A percentile compares a stretch with the other conserved stretches of the same genome.
phyloP scores from a whole-genome alignment of 2,113 vertebrate genomes.

The Triplophysa rosa region DNA sequence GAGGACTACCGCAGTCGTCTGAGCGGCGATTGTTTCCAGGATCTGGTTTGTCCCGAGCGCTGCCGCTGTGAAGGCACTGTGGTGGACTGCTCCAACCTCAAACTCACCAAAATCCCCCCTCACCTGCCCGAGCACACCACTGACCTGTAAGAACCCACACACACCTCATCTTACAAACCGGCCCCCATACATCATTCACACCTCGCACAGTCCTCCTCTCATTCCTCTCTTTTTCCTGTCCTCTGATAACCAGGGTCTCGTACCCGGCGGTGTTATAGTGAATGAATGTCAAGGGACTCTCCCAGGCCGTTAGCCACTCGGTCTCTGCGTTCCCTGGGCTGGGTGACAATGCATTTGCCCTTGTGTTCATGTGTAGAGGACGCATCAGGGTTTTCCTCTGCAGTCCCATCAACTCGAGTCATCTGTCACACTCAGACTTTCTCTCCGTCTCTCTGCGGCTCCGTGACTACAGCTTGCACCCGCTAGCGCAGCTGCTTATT shows the following conservation, averaged over 20 bases:
- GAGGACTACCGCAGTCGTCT: constrained; percentile 93
- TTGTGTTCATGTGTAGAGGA: constrained; percentile 66
- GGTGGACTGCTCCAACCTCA: constrained; percentile 96
- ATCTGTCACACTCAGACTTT: constrained; percentile 45
- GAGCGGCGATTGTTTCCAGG: constrained; percentile 92
- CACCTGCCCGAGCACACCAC: constrained; percentile 92
- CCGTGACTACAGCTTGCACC: constrained; percentile 38
- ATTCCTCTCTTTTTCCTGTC: constrained; percentile 12
- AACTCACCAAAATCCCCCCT: constrained; percentile 81
- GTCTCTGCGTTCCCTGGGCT: constrained; percentile 48
- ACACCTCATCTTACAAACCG: constrained; percentile 2
- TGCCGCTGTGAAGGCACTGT: constrained; percentile 94
- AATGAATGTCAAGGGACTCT: constrained; percentile 43
- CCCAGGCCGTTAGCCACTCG: constrained; percentile 30
- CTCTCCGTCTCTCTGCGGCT: constrained; percentile 29
- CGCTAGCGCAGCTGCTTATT: constrained; percentile 32
- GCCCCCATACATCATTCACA: constrained; percentile 8
- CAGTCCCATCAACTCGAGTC: constrained; percentile 43
- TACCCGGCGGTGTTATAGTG: constrained; percentile 8
- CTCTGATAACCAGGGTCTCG: not conserved
- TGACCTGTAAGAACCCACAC: constrained; percentile 83
- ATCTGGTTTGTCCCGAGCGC: constrained; percentile 91
- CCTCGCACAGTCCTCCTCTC: constrained; percentile 41
- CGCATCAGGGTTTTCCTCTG: constrained; percentile 55
- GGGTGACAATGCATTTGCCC: constrained; percentile 61